phyloP scores from a whole-genome alignment of 2,113 vertebrate genomes.

The Ahaetulla prasina region DNA sequence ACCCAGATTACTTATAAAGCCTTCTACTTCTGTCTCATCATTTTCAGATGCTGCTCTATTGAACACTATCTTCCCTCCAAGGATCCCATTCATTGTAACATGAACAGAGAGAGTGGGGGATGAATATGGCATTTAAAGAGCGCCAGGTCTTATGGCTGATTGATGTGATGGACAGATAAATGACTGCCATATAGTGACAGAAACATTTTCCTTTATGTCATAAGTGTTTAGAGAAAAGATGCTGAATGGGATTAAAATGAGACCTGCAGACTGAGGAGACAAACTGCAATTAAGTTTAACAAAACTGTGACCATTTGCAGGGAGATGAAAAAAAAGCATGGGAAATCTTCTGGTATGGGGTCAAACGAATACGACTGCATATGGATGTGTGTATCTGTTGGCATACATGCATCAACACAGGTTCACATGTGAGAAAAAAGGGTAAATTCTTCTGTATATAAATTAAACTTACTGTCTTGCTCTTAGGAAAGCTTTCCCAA shows the following conservation, averaged over 20 bases:
- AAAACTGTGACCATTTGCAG: neutral
- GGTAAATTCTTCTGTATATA: neutral
- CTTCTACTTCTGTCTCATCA: neutral
- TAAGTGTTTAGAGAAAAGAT: neutral
- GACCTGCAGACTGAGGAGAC: neutral
- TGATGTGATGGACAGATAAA: neutral
- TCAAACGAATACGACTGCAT: neutral
- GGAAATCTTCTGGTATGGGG: neutral
- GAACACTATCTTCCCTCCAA: neutral
- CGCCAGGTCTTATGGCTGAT: neutral
- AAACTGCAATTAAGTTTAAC: neutral
- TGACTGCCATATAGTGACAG: neutral
- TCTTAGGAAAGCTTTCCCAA: neutral
- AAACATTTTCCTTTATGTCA: neutral
- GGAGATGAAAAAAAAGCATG: neutral
- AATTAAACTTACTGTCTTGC: neutral
- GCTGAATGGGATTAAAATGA: neutral
- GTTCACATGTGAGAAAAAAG: neutral
- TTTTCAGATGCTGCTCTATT: no score
- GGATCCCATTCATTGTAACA: neutral
- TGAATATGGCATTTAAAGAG: neutral
- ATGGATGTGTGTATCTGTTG: neutral
- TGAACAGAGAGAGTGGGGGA: neutral
- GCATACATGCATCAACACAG: neutral
- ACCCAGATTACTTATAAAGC: neutral